These are phyloP conservation scores for Andrena dorsata DNA, from an alignment of 2,888 invertebrate species.

Conservation along the genomic window DNA sequence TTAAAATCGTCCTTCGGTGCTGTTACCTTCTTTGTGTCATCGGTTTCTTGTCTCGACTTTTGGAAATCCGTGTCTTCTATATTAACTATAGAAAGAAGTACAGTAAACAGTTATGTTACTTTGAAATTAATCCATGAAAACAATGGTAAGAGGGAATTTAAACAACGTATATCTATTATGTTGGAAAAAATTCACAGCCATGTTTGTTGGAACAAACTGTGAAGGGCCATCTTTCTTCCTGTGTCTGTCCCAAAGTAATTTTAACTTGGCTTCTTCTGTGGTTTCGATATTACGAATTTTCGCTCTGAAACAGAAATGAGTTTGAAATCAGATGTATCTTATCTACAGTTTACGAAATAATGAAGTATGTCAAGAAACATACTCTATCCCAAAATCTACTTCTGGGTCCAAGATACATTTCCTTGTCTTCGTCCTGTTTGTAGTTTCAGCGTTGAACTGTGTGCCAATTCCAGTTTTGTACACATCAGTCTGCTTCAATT, in stretches of 20 bases:
- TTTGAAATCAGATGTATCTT: neutral
- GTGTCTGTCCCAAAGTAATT: conserved; percentile 94
- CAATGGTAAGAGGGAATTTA: neutral
- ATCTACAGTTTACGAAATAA: neutral
- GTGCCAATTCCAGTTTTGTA: no score
- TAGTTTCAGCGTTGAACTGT: no score
- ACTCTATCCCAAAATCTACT: conserved; percentile 99
- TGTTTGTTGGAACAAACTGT: conserved; percentile 98
- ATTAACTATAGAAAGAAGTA: conserved; percentile 89
- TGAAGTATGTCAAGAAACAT: conserved; percentile 64
- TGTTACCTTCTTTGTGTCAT: conserved; percentile 84
- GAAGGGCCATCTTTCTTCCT: conserved; percentile 97
- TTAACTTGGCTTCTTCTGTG: conserved; percentile 98
- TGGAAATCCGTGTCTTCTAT: conserved; percentile 90
- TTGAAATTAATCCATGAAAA: neutral
- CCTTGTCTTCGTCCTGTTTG: no score
- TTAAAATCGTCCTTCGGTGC: conserved; percentile 85
- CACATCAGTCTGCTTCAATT: no score
- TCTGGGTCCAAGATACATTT: no score
- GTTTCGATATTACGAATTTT: conserved; percentile 99
- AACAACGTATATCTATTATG: conserved; percentile 94
- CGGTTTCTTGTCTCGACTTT: conserved; percentile 87
- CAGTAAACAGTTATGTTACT: neutral
- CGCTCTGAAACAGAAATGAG: conserved; percentile 86
- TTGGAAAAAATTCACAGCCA: conserved; percentile 99